Evolutionary conservation across 2,888 invertebrate species (phyloP), one percentile per base, ranked within the genome.

Genomic region (Iphiclides podalirius): DNA sequence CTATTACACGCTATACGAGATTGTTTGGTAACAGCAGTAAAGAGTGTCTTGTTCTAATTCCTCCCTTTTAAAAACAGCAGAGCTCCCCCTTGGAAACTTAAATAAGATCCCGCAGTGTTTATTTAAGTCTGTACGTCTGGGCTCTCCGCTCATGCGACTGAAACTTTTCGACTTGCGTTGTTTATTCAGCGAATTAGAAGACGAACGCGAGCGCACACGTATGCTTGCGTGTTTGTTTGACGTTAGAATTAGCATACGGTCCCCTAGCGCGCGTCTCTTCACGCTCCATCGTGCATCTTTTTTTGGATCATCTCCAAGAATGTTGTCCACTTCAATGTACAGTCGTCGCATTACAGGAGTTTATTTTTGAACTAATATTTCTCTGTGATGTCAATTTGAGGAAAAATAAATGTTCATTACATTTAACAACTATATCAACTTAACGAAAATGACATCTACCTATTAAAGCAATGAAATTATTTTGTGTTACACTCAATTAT

Each of bases 91-190:
- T 48, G 43, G 59, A 69, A 81, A 84, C 70, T 81, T 79, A 82
- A 83, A 84, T 79, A 80, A 76, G 76, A 77, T 77, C 66, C 67
- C 56, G 62, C 60, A 69, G 66, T 80, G 75, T 82, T 79, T 79
- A 70, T 75, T 75, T 72, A 74, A 75, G 67, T 72, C 65, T 63
- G 71, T 66, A 64, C 58, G 60, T 59, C 64, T 28, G 36, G 16
- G 59, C 59, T n/a, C 59, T 64, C 60, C 59, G 64, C 67, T 66
- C 64, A n/a, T n/a, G n/a, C n/a, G n/a, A n/a, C n/a, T n/a, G n/a
- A 61, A 62, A 69, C 69, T 71, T 70, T 60, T 66, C 62, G 64
- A 58, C 65, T 59, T 58, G 60, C 58, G 59, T 55, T 71, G 66
- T 71, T 69, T 70, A 66, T 63, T 69, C 66, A 63, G 65, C 58